Conservation (phyloP, 2,797 vertebrate genomes). For the Melanotaenia pygmaea region DNA sequence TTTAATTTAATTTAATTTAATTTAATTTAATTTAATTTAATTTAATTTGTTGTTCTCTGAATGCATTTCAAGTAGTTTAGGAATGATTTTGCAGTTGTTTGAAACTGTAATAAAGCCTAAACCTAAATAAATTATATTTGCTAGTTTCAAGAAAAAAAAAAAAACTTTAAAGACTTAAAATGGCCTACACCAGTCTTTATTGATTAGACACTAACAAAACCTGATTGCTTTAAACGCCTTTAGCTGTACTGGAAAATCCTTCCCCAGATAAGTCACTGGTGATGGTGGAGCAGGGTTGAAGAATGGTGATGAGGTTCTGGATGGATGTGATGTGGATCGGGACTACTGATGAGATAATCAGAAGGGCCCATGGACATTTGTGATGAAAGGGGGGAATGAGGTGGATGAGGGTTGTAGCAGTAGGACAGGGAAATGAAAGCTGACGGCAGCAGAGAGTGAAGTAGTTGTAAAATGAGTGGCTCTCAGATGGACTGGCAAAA, state of each 20-base stretch:
- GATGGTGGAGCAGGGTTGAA: conserved; percentile 1
- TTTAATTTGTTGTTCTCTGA: not conserved
- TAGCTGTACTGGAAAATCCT: not conserved
- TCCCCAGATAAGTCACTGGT: conserved; percentile 12
- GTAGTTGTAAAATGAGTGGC: not conserved
- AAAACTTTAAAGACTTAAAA: not conserved
- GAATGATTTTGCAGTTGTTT: not conserved
- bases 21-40: too few species aligned
- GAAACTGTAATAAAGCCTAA: not conserved
- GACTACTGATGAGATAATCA: conserved; percentile 26
- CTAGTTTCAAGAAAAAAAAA: too few species aligned
- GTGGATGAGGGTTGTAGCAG: conserved; percentile 8
- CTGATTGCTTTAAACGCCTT: conserved; percentile 6
- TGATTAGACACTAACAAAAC: not conserved
- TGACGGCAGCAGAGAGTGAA: not conserved
- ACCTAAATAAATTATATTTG: too few species aligned
- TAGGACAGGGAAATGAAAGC: conserved; percentile 1
- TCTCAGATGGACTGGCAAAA: not conserved
- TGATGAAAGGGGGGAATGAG: conserved; percentile 17
- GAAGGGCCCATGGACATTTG: conserved; percentile 8
- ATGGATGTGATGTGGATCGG: conserved; percentile 22
- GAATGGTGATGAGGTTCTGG: conserved; percentile 9
- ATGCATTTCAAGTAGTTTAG: not conserved
- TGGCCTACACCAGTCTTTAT: not conserved
- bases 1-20: too few species aligned